These are phyloP conservation scores for Mastacembelus armatus DNA, from an alignment of 2,797 vertebrate genomes.

Conservation along the genomic window DNA sequence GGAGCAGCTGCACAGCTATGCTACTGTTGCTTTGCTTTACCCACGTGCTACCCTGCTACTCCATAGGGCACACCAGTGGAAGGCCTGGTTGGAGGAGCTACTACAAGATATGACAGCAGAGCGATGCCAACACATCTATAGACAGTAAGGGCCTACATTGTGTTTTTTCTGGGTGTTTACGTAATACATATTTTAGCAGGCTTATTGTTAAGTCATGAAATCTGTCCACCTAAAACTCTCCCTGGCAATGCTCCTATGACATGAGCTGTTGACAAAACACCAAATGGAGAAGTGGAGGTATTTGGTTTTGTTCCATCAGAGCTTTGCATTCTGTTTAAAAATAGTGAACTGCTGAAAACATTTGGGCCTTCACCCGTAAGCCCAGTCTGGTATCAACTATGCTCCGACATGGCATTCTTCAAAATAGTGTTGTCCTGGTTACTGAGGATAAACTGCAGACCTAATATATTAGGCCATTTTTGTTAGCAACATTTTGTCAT, in stretches of 20 bases:
- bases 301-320: no score
- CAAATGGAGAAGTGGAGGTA: no score
- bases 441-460: no score
- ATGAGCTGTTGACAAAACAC: no score
- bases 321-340: no score
- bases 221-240: no score
- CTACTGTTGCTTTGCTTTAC: conserved; percentile 95
- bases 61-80: conserved; percentile 95
- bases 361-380: not conserved
- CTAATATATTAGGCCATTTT: no score
- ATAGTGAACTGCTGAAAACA: not conserved
- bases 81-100: conserved; percentile 96
- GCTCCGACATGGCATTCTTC: not conserved
- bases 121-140: conserved; percentile 91
- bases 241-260: no score
- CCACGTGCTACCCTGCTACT: conserved; percentile 91
- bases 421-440: no score
- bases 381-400: not conserved
- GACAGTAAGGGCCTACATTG: conserved; percentile 88
- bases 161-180: no score
- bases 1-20: conserved; percentile 97
- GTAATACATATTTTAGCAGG: no score
- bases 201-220: no score
- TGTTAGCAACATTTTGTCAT: not conserved
- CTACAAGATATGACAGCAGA: conserved; percentile 93